A percentile compares a stretch with the other conserved stretches of the same genome.
These are phyloP conservation scores for Neolamprologus caudopunctatus DNA, from an alignment of 2,113 vertebrate genomes.

Conservation along the genomic window DNA sequence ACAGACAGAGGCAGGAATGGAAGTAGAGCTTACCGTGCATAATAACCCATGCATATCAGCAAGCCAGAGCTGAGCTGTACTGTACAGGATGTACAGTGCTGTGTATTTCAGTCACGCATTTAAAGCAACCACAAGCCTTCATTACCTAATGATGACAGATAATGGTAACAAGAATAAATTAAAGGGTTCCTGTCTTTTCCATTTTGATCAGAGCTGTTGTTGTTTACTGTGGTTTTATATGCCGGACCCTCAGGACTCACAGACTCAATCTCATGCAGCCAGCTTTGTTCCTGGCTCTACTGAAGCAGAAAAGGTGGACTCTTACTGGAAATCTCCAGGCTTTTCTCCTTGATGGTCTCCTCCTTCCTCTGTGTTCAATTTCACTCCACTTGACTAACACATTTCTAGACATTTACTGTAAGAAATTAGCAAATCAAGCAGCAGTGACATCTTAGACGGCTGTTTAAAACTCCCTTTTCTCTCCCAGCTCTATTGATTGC, in stretches of 20 bases:
- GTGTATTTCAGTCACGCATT: background rate
- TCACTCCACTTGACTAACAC: constrained; percentile 1
- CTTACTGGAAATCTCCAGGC: constrained; percentile 29
- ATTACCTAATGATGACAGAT: constrained; percentile 7
- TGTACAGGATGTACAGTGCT: background rate
- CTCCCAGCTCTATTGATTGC: background rate
- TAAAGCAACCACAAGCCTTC: background rate
- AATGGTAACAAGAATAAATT: constrained; percentile 23
- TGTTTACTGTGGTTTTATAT: constrained; percentile 20
- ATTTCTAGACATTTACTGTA: background rate
- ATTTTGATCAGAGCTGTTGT: background rate
- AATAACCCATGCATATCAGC: background rate
- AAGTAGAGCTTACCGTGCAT: background rate
- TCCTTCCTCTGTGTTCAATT: constrained; percentile 9
- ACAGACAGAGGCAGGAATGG: background rate
- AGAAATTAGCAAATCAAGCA: constrained; percentile 16
- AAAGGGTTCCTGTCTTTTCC: background rate
- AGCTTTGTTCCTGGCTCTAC: constrained; percentile 41
- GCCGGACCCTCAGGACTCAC: constrained; percentile 8
- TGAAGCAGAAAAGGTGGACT: constrained; percentile 46
- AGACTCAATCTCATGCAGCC: constrained; percentile 26
- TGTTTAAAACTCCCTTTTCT: background rate
- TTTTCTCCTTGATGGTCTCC: constrained; percentile 1
- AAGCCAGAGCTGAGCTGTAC: background rate
- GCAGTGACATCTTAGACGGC: background rate